Evolutionary conservation across 2,113 vertebrate genomes (phyloP), one percentile per base, ranked within the genome.

Genomic region (Gasterosteus nipponicus): DNA sequence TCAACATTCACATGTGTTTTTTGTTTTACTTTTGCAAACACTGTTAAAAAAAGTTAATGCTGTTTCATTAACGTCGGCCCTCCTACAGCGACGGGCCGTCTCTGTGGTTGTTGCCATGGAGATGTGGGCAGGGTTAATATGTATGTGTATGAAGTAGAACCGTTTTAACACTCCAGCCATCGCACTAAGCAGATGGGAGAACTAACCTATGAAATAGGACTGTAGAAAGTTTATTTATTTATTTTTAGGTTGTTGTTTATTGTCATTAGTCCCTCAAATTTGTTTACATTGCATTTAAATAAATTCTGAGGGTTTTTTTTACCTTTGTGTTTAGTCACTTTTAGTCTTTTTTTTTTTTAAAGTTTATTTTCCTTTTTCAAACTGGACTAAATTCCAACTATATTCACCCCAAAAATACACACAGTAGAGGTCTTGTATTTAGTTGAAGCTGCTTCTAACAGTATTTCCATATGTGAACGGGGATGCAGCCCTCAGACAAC

Each of bases 151-250:
- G 61, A 10, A 29, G 42, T 87, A 76, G 77, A 78, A 61, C 73
- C n/a, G 75, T 79, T 70, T 58, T 93, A 92, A 93, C 91, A 86
- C 86, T 90, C 78, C 77, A 82, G 67, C 69, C 82, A 46, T 83
- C 65, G 11, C 54, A 18, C 66, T 51, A 26, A 58, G 57, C 42
- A 2, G 69, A 77, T 73, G 66, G 73, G 7, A 29, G 66, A 58
- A 84, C 87, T 93, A 90, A 93, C 85, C 67, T 29, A 38, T 38
- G 35, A 35, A 74, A 29, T 83, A 87, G 85, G 5, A 68, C 53
- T 81, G 64, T 91, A 92, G 88, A 89, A 58, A 33, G 51, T 88
- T 78, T 89, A 90, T 91, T 92, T 93, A 93, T 93, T 93, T 93
- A 90, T 92, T 92, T 91, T 49, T 94, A 92, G 90, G 7, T 10